phyloP scores from a whole-genome alignment of 2,113 vertebrate genomes.

The Crotophaga sulcirostris region DNA sequence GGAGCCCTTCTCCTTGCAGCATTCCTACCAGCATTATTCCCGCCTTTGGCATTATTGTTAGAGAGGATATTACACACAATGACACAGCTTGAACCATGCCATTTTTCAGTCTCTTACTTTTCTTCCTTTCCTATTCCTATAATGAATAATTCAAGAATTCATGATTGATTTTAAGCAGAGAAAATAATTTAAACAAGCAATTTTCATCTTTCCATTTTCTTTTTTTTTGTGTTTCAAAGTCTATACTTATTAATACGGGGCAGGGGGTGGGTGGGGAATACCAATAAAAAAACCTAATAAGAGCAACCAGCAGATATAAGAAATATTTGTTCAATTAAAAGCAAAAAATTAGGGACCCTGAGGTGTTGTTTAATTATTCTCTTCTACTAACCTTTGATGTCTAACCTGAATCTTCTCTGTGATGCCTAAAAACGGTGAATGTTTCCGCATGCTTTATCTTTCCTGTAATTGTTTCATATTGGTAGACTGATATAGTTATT shows the following conservation, averaged over 20 bases:
- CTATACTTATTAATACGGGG: not conserved
- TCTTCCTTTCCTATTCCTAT: not conserved
- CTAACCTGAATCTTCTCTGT: not conserved
- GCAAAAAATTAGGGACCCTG: not conserved
- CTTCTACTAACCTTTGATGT: not conserved
- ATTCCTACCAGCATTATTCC: not conserved
- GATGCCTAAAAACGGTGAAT: not conserved
- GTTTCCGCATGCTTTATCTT: not conserved
- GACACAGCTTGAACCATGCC: not conserved
- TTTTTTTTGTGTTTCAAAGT: not conserved
- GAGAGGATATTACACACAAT: not conserved
- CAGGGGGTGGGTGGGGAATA: too few species aligned
- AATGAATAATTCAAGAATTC: conserved; percentile 17
- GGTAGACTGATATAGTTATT: not conserved
- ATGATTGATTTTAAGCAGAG: not conserved
- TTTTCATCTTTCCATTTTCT: not conserved
- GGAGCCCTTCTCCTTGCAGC: not conserved
- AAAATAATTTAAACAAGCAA: conserved; percentile 10
- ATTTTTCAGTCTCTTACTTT: not conserved
- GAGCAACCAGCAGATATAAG: not conserved
- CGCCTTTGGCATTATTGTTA: not conserved
- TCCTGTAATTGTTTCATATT: not conserved
- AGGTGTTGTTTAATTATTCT: not conserved
- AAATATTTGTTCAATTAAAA: not conserved
- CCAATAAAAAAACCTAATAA: not conserved